A percentile compares a stretch with the other conserved stretches of the same genome.
These are phyloP conservation scores for Zaprionus taronus DNA, from an alignment of 1,140 invertebrate species.

Conservation along the genomic window DNA sequence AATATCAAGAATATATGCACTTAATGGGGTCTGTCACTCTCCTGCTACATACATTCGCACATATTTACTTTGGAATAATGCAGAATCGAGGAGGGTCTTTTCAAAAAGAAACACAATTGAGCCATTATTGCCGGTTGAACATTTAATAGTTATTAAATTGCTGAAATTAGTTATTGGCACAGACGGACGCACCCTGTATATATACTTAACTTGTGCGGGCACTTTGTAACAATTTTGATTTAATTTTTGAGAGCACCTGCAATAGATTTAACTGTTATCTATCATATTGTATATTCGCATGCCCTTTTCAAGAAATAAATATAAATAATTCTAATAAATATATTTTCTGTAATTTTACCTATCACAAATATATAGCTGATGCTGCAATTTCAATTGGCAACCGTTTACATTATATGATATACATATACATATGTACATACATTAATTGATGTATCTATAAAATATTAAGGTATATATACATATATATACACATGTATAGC, in stretches of 20 bases:
- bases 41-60: too few relatives aligned
- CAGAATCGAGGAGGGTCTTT: too few relatives aligned
- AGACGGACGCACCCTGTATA: too few relatives aligned
- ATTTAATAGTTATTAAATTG: too few relatives aligned
- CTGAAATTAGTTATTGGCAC: too few relatives aligned
- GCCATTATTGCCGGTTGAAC: too few relatives aligned
- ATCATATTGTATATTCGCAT: neutral
- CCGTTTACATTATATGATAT: neutral
- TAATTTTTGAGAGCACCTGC: neutral
- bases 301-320: neutral
- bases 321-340: neutral
- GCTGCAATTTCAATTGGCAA: neutral
- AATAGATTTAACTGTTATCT: neutral
- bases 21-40: too few relatives aligned
- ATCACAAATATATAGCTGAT: neutral
- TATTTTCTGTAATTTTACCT: neutral
- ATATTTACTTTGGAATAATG: too few relatives aligned
- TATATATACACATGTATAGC: neutral
- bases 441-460: neutral
- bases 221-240: too few relatives aligned
- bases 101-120: too few relatives aligned
- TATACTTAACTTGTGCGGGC: too few relatives aligned
- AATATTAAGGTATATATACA: neutral
- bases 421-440: neutral
- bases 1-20: too few relatives aligned